Evolutionary conservation across 2,113 vertebrate species (phyloP).

Genomic region (Procavia capensis): DNA sequence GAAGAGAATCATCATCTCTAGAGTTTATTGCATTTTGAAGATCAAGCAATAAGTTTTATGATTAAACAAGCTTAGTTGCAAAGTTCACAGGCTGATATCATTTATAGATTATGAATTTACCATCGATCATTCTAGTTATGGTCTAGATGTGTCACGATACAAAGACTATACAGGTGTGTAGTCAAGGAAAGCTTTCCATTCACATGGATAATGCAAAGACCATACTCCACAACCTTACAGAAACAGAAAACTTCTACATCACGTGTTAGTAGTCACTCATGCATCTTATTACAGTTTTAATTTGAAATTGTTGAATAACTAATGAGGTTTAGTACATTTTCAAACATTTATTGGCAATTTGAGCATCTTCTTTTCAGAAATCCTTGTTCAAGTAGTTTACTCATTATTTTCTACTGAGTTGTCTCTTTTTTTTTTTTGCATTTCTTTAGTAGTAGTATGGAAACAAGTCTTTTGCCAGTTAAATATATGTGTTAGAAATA

Average conservation of each 20-base stretch:
- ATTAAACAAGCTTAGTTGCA: not conserved
- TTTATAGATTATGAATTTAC: not conserved
- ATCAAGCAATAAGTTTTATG: not conserved
- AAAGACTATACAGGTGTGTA: not conserved
- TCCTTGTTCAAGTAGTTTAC: not conserved
- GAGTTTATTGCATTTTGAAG: not conserved
- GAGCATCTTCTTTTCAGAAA: not conserved
- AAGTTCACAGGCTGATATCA: not conserved
- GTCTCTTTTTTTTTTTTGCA: not conserved
- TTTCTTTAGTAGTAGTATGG: not conserved
- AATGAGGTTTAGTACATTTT: not conserved
- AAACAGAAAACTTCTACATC: not conserved
- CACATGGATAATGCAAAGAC: not conserved
- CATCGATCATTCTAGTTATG: not conserved
- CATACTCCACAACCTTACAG: not conserved
- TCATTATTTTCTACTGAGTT: not conserved
- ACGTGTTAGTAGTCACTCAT: not conserved
- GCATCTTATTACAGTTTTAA: not conserved
- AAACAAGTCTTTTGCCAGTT: not conserved
- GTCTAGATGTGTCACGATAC: not conserved
- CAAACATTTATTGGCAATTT: not conserved
- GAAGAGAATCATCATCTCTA: not conserved
- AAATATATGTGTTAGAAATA: not conserved
- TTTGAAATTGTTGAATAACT: not conserved
- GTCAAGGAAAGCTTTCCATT: not conserved